phyloP scores from a whole-genome alignment of 2,797 vertebrate genomes.

The Lateolabrax maculatus region DNA sequence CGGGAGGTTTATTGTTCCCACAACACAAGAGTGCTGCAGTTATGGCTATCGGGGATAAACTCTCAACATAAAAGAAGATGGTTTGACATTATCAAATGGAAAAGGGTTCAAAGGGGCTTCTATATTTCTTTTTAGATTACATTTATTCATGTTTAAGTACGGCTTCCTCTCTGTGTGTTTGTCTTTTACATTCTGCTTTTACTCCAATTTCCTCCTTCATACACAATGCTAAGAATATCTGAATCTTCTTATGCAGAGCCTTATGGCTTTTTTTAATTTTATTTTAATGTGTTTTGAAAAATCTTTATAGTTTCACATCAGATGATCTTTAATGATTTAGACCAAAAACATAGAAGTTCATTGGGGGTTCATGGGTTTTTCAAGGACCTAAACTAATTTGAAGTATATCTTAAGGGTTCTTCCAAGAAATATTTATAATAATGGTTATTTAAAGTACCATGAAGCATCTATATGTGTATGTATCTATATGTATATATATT shows the following conservation, averaged over 20 bases:
- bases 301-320: neutral
- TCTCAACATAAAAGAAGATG: slow-evolving; percentile 36
- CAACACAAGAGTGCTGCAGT: slow-evolving; percentile 60
- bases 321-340: neutral
- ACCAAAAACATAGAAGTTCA: neutral
- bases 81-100: slow-evolving; percentile 21
- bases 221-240: neutral
- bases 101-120: slow-evolving; percentile 34
- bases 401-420: neutral
- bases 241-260: neutral
- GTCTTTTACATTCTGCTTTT: neutral
- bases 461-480: too few species aligned
- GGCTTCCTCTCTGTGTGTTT: slow-evolving; percentile 7
- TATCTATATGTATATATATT: too few species aligned
- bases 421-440: neutral
- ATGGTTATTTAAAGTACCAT: neutral
- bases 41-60: slow-evolving; percentile 50
- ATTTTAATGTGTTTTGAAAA: neutral
- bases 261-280: neutral
- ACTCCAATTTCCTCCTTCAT: neutral
- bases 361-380: neutral
- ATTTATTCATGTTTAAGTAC: slow-evolving; percentile 21
- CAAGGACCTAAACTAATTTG: neutral
- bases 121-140: slow-evolving; percentile 4
- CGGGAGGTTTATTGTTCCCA: slow-evolving; percentile 66